A percentile compares a stretch with the other conserved stretches of the same genome.
These are phyloP conservation scores for Drosophila anomelani DNA, from an alignment of 2,888 invertebrate species.

Conservation along the genomic window DNA sequence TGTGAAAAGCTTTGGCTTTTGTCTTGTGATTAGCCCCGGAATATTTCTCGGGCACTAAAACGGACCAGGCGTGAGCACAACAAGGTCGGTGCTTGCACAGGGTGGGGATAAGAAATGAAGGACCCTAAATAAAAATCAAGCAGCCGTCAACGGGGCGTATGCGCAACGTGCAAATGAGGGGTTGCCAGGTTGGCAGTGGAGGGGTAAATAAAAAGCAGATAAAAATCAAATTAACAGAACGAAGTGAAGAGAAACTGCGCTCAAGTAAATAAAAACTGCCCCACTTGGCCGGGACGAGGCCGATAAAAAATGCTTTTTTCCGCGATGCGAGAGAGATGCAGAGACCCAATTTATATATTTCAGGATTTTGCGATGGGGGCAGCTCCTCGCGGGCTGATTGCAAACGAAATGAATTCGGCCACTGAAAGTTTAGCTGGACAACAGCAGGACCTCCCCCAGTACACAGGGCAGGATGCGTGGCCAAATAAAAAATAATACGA, in stretches of 20 bases:
- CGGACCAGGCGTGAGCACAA: slow-evolving; percentile 5
- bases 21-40: slow-evolving; percentile 43
- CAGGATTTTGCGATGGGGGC: slow-evolving; percentile 57
- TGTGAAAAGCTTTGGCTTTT: slow-evolving; percentile 53
- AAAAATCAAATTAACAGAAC: slow-evolving; percentile 78
- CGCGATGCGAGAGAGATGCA: slow-evolving; percentile 23
- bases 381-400: slow-evolving; percentile 58
- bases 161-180: slow-evolving; percentile 58
- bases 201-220: slow-evolving; percentile 69
- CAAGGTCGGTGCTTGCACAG: slow-evolving; percentile 27
- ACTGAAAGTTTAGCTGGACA: slow-evolving; percentile 50
- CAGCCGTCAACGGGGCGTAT: slow-evolving; percentile 51
- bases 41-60: not conserved
- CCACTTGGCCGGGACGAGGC: slow-evolving; percentile 37
- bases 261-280: slow-evolving; percentile 73
- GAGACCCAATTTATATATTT: slow-evolving; percentile 76
- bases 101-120: slow-evolving; percentile 20
- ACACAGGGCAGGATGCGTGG: slow-evolving; percentile 43
- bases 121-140: slow-evolving; percentile 59
- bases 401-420: slow-evolving; percentile 65
- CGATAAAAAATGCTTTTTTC: slow-evolving; percentile 61
- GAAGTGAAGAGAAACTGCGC: slow-evolving; percentile 55
- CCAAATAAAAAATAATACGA: slow-evolving; percentile 38
- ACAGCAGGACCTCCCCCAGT: slow-evolving; percentile 7
- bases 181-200: slow-evolving; percentile 7